phyloP scores from a whole-genome alignment of 2,888 invertebrate species.

The Steinernema carpocapsae region DNA sequence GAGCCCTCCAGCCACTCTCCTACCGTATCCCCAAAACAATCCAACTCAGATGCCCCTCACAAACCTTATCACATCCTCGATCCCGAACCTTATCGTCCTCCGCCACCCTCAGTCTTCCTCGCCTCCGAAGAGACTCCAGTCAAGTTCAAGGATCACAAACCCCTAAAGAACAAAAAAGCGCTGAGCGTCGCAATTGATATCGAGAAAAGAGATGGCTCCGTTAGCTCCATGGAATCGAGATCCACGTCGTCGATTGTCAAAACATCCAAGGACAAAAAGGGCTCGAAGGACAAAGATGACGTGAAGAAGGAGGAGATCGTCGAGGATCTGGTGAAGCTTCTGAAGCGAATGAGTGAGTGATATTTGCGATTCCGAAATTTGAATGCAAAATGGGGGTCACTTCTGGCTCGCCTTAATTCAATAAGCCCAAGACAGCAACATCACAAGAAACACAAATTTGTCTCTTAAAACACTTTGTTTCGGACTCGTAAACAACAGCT shows the following conservation, averaged over 20 bases:
- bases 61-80: not conserved
- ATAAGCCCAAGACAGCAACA: no score
- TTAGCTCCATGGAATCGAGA: not conserved
- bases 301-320: conserved; percentile 24
- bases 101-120: not conserved
- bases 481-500: no score
- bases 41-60: not conserved
- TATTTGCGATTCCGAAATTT: not conserved
- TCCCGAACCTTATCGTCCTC: conserved; percentile 5
- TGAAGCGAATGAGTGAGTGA: conserved; percentile 20
- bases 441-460: no score
- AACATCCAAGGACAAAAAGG: not conserved
- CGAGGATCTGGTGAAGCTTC: conserved; percentile 2
- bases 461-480: no score
- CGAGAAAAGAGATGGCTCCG: not conserved
- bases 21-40: no score
- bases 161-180: not conserved
- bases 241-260: not conserved
- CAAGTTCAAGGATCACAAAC: not conserved
- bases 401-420: no score
- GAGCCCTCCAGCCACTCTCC: not conserved
- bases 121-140: not conserved
- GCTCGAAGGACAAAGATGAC: not conserved
- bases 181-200: conserved; percentile 11
- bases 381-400: no score